A percentile compares a stretch with the other conserved stretches of the same genome.
Conservation (phyloP, 2,113 vertebrate species). For the Peromyscus polionotus region DNA sequence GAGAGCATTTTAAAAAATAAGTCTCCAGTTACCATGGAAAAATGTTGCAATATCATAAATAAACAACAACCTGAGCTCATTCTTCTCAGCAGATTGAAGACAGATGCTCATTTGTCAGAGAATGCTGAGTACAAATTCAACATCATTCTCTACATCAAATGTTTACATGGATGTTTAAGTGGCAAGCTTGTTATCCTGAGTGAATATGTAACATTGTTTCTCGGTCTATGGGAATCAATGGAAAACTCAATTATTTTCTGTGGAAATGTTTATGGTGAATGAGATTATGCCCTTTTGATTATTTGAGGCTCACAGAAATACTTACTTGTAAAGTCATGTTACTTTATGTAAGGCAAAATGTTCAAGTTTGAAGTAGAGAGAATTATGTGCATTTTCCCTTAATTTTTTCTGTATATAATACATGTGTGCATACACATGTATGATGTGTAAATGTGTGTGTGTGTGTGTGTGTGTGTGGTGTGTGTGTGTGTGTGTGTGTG, state of each 20-base stretch:
- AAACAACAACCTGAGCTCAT: slow-evolving; percentile 69
- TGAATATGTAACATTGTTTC: slow-evolving; percentile 64
- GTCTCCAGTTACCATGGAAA: slow-evolving; percentile 44
- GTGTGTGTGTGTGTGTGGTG: background rate
- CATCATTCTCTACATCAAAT: slow-evolving; percentile 73
- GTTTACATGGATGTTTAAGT: slow-evolving; percentile 79
- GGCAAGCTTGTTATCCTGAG: slow-evolving; percentile 33
- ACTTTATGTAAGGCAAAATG: background rate
- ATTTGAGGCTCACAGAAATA: slow-evolving; percentile 33
- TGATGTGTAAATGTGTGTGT: too few species aligned
- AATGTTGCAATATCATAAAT: slow-evolving; percentile 66
- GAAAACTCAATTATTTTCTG: slow-evolving; percentile 68
- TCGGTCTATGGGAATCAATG: slow-evolving; percentile 57
- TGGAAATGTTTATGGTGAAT: slow-evolving; percentile 44
- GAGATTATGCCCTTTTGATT: slow-evolving; percentile 52
- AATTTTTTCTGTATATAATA: background rate
- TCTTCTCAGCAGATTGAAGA: slow-evolving; percentile 76
- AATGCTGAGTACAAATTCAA: slow-evolving; percentile 70
- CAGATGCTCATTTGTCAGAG: slow-evolving; percentile 69
- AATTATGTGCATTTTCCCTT: background rate
- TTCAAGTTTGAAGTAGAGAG: background rate
- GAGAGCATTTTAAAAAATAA: slow-evolving; percentile 42
- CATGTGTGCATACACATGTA: background rate
- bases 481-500: background rate
- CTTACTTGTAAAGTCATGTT: slow-evolving; percentile 38